Evolutionary conservation across 2,888 invertebrate genomes (phyloP), one percentile per base, ranked within the genome.

Genomic region (Chromoteleia sp.): DNA sequence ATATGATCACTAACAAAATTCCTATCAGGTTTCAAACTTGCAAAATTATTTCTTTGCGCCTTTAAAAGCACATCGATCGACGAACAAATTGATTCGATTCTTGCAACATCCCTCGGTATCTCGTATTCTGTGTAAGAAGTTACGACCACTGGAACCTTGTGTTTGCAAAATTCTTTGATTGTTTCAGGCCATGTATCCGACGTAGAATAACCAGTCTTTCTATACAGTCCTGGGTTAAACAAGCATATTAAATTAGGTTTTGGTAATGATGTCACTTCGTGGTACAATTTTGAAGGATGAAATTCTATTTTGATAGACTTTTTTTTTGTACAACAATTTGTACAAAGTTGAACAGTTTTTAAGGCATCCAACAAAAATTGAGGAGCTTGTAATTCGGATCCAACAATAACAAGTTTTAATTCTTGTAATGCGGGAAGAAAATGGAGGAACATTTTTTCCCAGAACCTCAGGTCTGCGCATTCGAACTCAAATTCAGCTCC

Each of bases 401-500:
- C 95, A 29, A 95, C 91, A 56, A 96, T 94, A 0, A 94, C 93
- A 0, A 96, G 91, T 56, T 92, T 92, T 1, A 96, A 85, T 39
- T 91, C 92, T 59, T 93, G 92, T 0, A 95, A 85, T 0, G 92
- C 91, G 0, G 95, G 94, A 3, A 93, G 89, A 30, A 95, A 92
- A 87, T 96, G 96, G 0, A 96, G 88, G 80, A 96, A 94, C 87
- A 95, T 94, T 41, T 93, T 92, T 86, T 96, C 96, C 96, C 96
- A 96, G 75, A 95, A 95, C 63, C 93, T 93, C 1, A 95, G 91
- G 10, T 93, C 93, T 81, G 94, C 94, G 0, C 95, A 95, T 90
- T 96, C 96, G 85, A 95, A 96, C 73, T 95, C 95, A 21, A 95
- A 92, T 88, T 96, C 96, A 0, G 95, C 95, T 0, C 95, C 95